Evolutionary conservation across 2,888 invertebrate genomes (phyloP).

Genomic region (Ormyrus rosae): DNA sequence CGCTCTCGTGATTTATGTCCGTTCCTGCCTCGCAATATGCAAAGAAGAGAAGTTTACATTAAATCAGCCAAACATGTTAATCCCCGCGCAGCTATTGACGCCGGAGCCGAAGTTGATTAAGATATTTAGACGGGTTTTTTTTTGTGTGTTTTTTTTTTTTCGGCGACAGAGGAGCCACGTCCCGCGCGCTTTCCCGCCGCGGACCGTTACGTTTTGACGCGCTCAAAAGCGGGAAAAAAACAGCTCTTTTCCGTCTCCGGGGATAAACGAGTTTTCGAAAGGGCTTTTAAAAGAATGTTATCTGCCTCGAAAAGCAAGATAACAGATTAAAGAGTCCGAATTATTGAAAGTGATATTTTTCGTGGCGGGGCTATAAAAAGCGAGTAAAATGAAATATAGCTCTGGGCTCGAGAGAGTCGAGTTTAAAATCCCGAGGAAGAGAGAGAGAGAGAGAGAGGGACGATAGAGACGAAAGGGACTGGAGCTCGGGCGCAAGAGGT

Average conservation of each 20-base stretch:
- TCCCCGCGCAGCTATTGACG: slow-evolving; percentile 17
- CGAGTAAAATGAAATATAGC: slow-evolving; percentile 40
- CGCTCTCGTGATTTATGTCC: slow-evolving; percentile 46
- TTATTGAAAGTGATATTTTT: slow-evolving; percentile 36
- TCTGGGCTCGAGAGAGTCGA: slow-evolving; percentile 10
- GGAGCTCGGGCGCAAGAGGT: slow-evolving; percentile 18
- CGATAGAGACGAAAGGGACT: not conserved
- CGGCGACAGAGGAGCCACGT: not conserved
- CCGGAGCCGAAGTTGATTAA: slow-evolving; percentile 37
- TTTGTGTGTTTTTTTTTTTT: not conserved
- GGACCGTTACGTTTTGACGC: not conserved
- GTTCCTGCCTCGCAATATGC: slow-evolving; percentile 45
- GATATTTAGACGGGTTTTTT: slow-evolving; percentile 37
- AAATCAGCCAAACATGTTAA: slow-evolving; percentile 52
- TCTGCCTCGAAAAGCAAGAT: too few species aligned
- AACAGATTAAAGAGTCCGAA: slow-evolving; percentile 14
- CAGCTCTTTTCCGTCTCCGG: slow-evolving; percentile 16
- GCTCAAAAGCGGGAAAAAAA: slow-evolving; percentile 16
- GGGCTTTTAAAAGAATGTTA: not conserved
- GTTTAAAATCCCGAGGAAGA: slow-evolving; percentile 48
- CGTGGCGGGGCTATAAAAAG: not conserved
- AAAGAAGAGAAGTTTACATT: slow-evolving; percentile 41
- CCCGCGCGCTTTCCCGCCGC: not conserved
- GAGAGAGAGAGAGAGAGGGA: slow-evolving; percentile 35
- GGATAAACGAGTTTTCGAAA: not conserved